Conservation (phyloP, 1,140 invertebrate species). For the Anastrepha ludens region DNA sequence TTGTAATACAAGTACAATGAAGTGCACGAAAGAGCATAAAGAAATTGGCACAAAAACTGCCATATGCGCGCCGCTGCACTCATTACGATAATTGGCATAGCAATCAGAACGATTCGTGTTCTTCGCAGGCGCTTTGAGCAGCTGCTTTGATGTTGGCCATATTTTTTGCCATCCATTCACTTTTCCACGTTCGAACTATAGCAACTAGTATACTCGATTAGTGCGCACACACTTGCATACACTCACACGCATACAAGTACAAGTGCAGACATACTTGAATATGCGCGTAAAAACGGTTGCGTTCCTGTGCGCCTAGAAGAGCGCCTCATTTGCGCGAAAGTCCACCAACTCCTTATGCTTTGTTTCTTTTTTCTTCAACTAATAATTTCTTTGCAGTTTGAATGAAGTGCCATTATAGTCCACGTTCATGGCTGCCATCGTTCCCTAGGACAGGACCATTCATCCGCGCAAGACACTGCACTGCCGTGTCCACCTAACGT, state of each 20-base stretch:
- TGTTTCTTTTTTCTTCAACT: not conserved
- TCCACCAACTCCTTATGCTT: not conserved
- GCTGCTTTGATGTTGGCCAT: conserved; percentile 6
- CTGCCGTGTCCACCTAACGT: not conserved
- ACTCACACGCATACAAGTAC: too few species aligned
- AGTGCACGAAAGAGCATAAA: conserved; percentile 35
- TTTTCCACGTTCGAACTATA: not conserved
- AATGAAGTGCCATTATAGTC: conserved; percentile 16
- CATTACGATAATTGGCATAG: conserved; percentile 50
- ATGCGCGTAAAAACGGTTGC: too few species aligned
- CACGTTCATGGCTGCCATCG: not conserved
- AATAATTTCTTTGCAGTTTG: conserved; percentile 42
- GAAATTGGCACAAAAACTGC: conserved; percentile 26
- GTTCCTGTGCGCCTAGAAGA: not conserved
- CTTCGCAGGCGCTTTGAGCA: not conserved
- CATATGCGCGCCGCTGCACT: conserved; percentile 41
- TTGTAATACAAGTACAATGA: conserved; percentile 6
- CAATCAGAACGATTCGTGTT: conserved; percentile 45
- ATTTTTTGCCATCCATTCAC: not conserved
- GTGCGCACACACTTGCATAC: not conserved
- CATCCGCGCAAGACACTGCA: not conserved
- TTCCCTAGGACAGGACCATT: not conserved
- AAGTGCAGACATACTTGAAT: too few species aligned
- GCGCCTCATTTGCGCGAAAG: not conserved
- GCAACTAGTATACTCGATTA: not conserved